Evolutionary conservation across 2,888 invertebrate genomes (phyloP), one percentile per base, ranked within the genome.

Genomic region (Dicranocentrus wangi): DNA sequence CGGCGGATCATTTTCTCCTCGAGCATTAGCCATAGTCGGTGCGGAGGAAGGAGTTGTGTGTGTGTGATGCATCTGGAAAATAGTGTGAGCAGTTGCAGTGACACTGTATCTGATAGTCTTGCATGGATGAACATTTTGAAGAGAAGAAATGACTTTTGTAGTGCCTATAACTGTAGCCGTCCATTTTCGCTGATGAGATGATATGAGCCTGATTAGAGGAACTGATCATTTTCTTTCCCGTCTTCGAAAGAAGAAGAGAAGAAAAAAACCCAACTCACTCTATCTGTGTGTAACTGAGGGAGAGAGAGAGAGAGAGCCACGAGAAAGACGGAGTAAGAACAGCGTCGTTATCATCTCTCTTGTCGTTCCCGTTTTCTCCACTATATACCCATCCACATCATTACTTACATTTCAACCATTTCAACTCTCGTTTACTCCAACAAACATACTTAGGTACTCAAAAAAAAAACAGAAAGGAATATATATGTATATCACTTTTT

Each of bases 131-230:
- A 39, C 63, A 72, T 43, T 73, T 65, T 55, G 65, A 73, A 63
- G 60, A 39, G 72, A 39, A 42, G 73, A 66, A 75, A 75, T 68
- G 66, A 66, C 75, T 75, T 75, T 21, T 75, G 43, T 68, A 65
- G 43, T 63, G 63, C 53, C 63, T 53, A 71, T 78, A 70, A 70
- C 43, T 78, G 78, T 68, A 80, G 25, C 53, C 72, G 68, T 73
- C 66, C 80, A 80, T 73, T 78, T 63, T 53, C 78, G 28, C 63
- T 78, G 70, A 78, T 78, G 82, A 69, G 82, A 82, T 82, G 78
- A 72, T 82, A 61, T 72, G 61, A 71, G 82, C 32, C 77, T 82
- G 82, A 82, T 82, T 82, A 82, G 68, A 75, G 25, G 63, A 77
- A 60, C 60, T 82, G 82, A 82, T 82, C 77, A 72, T 78, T 70